phyloP scores from a whole-genome alignment of 2,113 vertebrate species.

The Calyptommatus sinebrachiatus region DNA sequence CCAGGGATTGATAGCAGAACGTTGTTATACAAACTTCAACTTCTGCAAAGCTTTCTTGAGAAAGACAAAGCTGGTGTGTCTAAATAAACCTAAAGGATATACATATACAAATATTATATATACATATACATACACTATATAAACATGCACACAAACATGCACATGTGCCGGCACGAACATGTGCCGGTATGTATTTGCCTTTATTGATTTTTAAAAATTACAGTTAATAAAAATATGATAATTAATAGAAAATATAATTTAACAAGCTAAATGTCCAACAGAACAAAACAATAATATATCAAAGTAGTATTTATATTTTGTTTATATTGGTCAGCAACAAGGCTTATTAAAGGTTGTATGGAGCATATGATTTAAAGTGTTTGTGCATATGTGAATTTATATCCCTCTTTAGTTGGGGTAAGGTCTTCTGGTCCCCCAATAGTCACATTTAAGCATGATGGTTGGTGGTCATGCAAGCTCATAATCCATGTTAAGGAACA shows the following conservation, averaged over 20 bases:
- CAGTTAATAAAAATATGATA: constrained; percentile 10
- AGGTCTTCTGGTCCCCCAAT: too few species aligned
- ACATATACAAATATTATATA: too few species aligned
- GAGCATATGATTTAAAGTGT: not conserved
- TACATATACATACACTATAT: too few species aligned
- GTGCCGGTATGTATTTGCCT: not conserved
- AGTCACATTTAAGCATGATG: too few species aligned
- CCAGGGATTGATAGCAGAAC: not conserved
- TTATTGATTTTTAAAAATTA: not conserved
- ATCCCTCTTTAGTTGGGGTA: too few species aligned
- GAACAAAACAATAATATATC: not conserved
- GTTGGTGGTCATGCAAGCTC: too few species aligned
- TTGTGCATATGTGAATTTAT: too few species aligned
- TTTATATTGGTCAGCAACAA: not conserved
- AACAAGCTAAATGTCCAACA: not conserved
- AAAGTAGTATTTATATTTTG: constrained; percentile 11
- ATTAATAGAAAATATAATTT: not conserved
- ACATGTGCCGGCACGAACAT: too few species aligned
- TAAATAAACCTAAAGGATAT: too few species aligned
- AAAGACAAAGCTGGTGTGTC: not conserved
- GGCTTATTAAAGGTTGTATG: not conserved
- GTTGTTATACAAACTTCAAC: not conserved
- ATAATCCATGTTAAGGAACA: too few species aligned
- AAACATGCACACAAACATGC: not conserved
- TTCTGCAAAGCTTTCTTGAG: not conserved